phyloP scores from a whole-genome alignment of 2,797 vertebrate species.

The Hoplostethus mediterraneus region DNA sequence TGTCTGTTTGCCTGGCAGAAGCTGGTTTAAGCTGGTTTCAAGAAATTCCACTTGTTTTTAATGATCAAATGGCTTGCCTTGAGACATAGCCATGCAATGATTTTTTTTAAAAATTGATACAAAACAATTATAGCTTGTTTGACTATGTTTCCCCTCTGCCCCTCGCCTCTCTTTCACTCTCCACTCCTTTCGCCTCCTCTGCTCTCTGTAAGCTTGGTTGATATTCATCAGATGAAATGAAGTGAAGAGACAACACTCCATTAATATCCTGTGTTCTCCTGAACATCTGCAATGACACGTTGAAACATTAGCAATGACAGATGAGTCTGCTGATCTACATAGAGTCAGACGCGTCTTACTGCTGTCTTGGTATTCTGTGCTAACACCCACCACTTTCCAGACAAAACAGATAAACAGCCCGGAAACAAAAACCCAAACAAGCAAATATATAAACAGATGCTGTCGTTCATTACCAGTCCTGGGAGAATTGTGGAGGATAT shows the following conservation, averaged over 20 bases:
- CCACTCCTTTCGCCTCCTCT: background rate
- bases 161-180: background rate
- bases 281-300: constrained; percentile 51
- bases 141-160: background rate
- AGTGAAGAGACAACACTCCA: constrained; percentile 45
- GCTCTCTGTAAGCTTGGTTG: constrained; percentile 30
- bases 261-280: constrained; percentile 60
- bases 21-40: no score
- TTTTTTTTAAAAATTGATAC: no score
- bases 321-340: constrained; percentile 42
- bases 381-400: constrained; percentile 18
- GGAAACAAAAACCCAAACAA: constrained; percentile 22
- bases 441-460: constrained; percentile 13
- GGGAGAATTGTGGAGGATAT: background rate
- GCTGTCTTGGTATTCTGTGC: constrained; percentile 19
- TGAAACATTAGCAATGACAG: constrained; percentile 48
- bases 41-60: background rate
- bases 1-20: no score
- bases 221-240: constrained; percentile 59
- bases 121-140: background rate
- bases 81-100: background rate
- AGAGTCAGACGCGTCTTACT: constrained; percentile 4
- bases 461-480: constrained; percentile 22
- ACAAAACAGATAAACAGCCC: constrained; percentile 18
- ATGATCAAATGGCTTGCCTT: background rate